Percentiles rank a stretch among this genome's conserved stretches.
These are phyloP conservation scores for Lepidochrysops patricia DNA, from an alignment of 2,888 invertebrate species.

Conservation along the genomic window DNA sequence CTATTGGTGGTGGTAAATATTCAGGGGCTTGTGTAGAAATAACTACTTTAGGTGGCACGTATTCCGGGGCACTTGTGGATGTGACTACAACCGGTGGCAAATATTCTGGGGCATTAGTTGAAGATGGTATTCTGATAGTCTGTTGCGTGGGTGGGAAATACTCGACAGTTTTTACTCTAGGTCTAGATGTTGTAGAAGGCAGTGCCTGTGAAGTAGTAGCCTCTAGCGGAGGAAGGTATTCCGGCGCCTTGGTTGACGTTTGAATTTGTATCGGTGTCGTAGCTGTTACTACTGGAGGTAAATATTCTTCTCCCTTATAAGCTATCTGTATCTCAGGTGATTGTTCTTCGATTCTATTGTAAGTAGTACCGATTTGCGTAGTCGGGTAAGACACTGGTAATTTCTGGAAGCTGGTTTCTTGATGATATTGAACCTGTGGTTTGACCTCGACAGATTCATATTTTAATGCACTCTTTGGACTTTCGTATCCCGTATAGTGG, in stretches of 20 bases:
- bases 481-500: slow-evolving; percentile 49
- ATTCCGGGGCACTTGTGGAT: slow-evolving; percentile 4
- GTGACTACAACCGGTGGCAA: background rate
- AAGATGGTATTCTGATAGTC: background rate
- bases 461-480: slow-evolving; percentile 35
- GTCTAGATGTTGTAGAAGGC: slow-evolving; percentile 2
- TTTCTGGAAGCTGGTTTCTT: slow-evolving; percentile 34
- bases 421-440: slow-evolving; percentile 39
- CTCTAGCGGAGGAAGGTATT: slow-evolving; percentile 2
- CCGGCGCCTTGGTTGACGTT: slow-evolving; percentile 1
- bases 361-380: slow-evolving; percentile 37
- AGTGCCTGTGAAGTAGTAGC: background rate
- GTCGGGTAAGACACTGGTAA: slow-evolving; percentile 39
- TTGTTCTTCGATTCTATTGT: slow-evolving; percentile 46
- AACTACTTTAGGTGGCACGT: slow-evolving; percentile 18
- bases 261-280: slow-evolving; percentile 3
- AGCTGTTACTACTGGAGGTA: slow-evolving; percentile 44
- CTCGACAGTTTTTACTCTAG: background rate
- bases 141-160: background rate
- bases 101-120: background rate
- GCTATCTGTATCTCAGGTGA: slow-evolving; percentile 55
- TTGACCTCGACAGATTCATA: slow-evolving; percentile 29
- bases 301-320: slow-evolving; percentile 57
- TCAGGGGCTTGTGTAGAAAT: background rate
- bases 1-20: slow-evolving; percentile 27